Conservation (phyloP, 1,140 invertebrate species). For the Macrocentrus cingulum region DNA sequence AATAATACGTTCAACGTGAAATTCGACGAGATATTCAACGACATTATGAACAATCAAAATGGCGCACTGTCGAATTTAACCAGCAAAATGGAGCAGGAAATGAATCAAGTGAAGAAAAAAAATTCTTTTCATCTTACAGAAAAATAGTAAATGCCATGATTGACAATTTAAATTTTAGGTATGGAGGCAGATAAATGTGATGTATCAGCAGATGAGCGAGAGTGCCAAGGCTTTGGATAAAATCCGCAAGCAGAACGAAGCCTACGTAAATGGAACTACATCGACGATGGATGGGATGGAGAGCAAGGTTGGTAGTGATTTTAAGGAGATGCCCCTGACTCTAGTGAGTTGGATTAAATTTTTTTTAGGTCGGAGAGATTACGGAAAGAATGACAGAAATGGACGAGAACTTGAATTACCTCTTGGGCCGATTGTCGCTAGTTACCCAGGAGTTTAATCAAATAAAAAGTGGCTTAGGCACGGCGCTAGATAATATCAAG, state of each 20-base stretch:
- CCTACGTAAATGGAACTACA: conserved; percentile 80
- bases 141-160: too few relatives aligned
- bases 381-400: conserved; percentile 80
- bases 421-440: conserved; percentile 76
- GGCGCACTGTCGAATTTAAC: conserved; percentile 75
- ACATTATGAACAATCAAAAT: conserved; percentile 74
- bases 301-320: conserved; percentile 67
- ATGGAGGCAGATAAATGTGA: conserved; percentile 84
- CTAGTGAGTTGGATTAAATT: background rate
- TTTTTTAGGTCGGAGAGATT: conserved; percentile 68
- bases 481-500: conserved; percentile 72
- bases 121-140: too few relatives aligned
- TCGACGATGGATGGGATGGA: conserved; percentile 80
- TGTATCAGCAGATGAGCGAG: conserved; percentile 80
- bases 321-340: too few relatives aligned
- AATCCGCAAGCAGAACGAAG: conserved; percentile 77
- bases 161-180: conserved; percentile 54
- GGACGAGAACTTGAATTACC: conserved; percentile 81
- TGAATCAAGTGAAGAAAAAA: conserved; percentile 74
- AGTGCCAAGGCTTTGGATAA: conserved; percentile 73
- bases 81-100: conserved; percentile 76
- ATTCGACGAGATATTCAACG: conserved; percentile 70
- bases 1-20: conserved; percentile 70
- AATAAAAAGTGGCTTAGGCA: conserved; percentile 74
- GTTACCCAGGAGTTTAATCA: conserved; percentile 85